phyloP scores from a whole-genome alignment of 2,797 vertebrate species.

The Chiroxiphia lanceolata region DNA sequence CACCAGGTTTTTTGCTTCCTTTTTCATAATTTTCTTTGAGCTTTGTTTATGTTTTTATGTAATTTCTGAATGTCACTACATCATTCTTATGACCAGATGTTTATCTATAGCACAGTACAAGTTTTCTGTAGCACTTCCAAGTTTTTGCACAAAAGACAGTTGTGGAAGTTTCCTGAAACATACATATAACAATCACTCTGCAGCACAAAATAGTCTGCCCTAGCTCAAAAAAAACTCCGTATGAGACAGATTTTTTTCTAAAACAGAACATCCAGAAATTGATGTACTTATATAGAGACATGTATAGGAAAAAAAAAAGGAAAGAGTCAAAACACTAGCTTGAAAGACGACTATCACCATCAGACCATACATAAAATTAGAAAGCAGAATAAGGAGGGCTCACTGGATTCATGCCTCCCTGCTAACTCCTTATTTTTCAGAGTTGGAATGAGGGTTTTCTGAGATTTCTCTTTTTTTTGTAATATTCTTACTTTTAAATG shows the following conservation, averaged over 20 bases:
- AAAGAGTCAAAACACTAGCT: background rate
- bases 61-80: background rate
- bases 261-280: background rate
- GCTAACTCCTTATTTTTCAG: background rate
- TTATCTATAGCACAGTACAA: background rate
- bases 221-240: background rate
- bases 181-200: background rate
- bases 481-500: background rate
- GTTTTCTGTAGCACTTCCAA: background rate
- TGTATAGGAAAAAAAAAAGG: background rate
- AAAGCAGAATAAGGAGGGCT: background rate
- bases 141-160: background rate
- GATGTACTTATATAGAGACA: background rate
- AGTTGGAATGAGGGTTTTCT: background rate
- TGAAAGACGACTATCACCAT: background rate
- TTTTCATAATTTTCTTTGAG: background rate
- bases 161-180: background rate
- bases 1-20: background rate
- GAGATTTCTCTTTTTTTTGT: background rate
- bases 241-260: background rate
- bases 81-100: background rate
- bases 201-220: background rate
- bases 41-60: background rate
- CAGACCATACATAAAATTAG: background rate
- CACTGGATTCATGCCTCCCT: background rate